These are phyloP conservation scores for Pantherophis vulpinus DNA, from an alignment of 2,797 vertebrate species.

Conservation along the genomic window DNA sequence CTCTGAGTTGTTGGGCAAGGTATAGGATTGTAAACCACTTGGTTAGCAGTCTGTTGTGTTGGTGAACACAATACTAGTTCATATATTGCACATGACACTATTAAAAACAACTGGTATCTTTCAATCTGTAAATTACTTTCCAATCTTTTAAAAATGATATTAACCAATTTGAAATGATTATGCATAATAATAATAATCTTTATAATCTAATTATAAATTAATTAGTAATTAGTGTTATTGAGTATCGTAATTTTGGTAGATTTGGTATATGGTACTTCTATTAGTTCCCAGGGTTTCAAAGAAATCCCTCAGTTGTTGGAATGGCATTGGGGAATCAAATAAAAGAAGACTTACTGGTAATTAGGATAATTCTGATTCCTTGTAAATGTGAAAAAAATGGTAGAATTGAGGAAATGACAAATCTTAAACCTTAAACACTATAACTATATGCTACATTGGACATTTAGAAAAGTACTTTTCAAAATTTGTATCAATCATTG, in stretches of 20 bases:
- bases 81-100: not conserved
- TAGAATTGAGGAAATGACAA: not conserved
- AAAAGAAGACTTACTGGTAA: not conserved
- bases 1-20: not conserved
- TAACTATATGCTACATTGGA: not conserved
- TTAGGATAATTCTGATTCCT: not conserved
- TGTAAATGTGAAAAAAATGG: not conserved
- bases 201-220: not conserved
- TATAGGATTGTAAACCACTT: not conserved
- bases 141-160: not conserved
- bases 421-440: not conserved
- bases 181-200: not conserved
- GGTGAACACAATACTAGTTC: not conserved
- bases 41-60: not conserved
- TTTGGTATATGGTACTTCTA: not conserved
- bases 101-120: conserved; percentile 4
- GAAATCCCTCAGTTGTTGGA: not conserved
- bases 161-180: not conserved
- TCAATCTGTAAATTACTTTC: not conserved
- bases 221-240: not conserved
- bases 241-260: not conserved
- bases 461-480: not conserved
- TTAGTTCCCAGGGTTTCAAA: not conserved
- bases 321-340: not conserved
- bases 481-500: not conserved